phyloP scores from a whole-genome alignment of 2,888 invertebrate species.

The Ectropis crepuscularia region DNA sequence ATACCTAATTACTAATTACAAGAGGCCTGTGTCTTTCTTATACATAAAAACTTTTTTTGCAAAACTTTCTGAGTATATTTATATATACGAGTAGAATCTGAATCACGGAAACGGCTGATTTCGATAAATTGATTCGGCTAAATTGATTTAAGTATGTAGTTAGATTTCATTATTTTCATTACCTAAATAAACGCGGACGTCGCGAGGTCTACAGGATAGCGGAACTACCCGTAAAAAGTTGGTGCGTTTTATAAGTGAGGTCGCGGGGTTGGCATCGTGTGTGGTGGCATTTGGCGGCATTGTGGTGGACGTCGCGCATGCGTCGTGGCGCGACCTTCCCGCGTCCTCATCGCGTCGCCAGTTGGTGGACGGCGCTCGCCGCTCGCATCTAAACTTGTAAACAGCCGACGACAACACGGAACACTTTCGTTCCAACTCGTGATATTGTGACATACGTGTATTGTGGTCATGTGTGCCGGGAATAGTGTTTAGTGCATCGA shows the following conservation, averaged over 20 bases:
- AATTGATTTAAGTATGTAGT: no score
- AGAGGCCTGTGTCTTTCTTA: no score
- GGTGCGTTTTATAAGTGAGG: conserved; percentile 46
- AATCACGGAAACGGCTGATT: no score
- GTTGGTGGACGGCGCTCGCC: conserved; percentile 75
- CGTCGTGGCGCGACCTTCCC: conserved; percentile 75
- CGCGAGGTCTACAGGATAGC: conserved; percentile 1
- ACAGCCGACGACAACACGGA: conserved; percentile 51
- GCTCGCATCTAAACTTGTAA: conserved; percentile 72
- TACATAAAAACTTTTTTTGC: no score
- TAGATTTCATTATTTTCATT: no score
- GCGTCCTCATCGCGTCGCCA: conserved; percentile 68
- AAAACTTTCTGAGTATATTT: no score
- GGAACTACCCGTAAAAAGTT: conserved; percentile 42
- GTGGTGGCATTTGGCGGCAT: conserved; percentile 56
- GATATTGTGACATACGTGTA: conserved; percentile 46
- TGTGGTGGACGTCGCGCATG: conserved; percentile 67
- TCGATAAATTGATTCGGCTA: no score
- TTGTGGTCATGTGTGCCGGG: conserved; percentile 57
- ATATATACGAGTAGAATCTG: no score
- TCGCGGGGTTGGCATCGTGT: conserved; percentile 52
- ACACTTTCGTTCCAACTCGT: conserved; percentile 62
- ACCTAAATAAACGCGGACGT: no score
- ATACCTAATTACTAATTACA: no score
- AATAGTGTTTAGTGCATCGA: conserved; percentile 44